Evolutionary conservation across 2,888 invertebrate genomes (phyloP).

Genomic region (Lepidocyrtinus sp.): DNA sequence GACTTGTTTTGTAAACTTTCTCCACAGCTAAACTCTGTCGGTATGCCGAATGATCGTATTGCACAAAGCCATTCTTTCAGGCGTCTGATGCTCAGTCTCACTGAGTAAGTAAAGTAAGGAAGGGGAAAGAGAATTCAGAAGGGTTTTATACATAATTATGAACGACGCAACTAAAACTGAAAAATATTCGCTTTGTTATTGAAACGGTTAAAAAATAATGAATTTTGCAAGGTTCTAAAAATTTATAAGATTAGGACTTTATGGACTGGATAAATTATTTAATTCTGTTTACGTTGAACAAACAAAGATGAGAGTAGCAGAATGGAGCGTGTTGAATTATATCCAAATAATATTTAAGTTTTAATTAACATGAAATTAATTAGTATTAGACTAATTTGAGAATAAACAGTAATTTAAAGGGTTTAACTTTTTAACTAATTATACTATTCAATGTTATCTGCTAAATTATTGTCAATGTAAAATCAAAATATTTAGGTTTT

Average conservation of each 20-base stretch:
- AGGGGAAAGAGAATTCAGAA: conserved; percentile 47
- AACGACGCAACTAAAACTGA: background rate
- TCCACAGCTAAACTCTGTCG: conserved; percentile 79
- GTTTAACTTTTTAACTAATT: no score
- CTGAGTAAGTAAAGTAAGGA: conserved; percentile 77
- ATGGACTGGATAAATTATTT: conserved; percentile 4
- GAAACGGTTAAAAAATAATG: background rate
- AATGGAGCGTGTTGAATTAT: no score
- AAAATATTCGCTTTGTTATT: background rate
- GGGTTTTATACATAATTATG: background rate
- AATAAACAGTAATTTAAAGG: no score
- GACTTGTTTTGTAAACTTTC: conserved; percentile 33
- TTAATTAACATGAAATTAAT: no score
- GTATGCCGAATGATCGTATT: conserved; percentile 83
- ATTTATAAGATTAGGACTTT: background rate
- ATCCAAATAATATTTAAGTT: no score
- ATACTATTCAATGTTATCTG: no score
- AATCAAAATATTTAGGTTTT: no score
- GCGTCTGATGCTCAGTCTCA: conserved; percentile 91
- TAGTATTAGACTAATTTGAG: no score
- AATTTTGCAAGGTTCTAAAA: background rate
- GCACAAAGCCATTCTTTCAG: conserved; percentile 94
- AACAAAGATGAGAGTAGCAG: no score
- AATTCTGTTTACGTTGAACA: no score
- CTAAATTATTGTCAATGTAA: no score